Evolutionary conservation across 1,140 invertebrate species (phyloP), one percentile per base, ranked within the genome.

Genomic region (Mizuhopecten yessoensis): DNA sequence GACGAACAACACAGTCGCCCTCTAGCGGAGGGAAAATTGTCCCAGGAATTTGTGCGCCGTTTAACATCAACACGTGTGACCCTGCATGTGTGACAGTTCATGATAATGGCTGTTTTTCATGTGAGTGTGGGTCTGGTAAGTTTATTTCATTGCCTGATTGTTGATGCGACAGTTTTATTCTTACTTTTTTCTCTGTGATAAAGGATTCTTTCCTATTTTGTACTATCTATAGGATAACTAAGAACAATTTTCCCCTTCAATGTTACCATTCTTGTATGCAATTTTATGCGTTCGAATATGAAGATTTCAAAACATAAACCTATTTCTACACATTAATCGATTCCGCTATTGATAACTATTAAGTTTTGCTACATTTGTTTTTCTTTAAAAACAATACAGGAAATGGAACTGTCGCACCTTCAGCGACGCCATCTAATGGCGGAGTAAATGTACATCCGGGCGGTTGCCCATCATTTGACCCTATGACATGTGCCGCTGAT

Each of bases 391-490:
- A 39, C 7, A n/a, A 29, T 75, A n/a, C 2, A 75, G 57, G 57
- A 0, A n/a, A 75, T 29, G 57, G 57, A 75, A 75, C 57, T 17
- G 45, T 75, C 23, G 3, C 23, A 39, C 57, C 1, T 75, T 29
- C 57, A n/a, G 29, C 57, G 29, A 75, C 57, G 57, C 57, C 57
- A 75, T 75, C 57, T 75, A 75, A n/a, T 75, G 57, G n/a, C n/a
- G 57, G 57, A 3, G 49, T 45, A 33, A 86, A 34, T 75, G n/a
- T 34, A 89, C 33, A 57, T 75, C n/a, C 88, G 45, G 89, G 89
- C 15, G 89, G 89, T 15, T 90, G 89, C 13, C 89, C 89, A 34
- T 34, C 89, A 9, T 90, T 90, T 90, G 89, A 90, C 39, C 34
- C 42, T 15, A 75, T 39, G 33, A 87, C n/a, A 29, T 90, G 89